Evolutionary conservation across 2,113 vertebrate species (phyloP).

Genomic region (Caretta caretta): DNA sequence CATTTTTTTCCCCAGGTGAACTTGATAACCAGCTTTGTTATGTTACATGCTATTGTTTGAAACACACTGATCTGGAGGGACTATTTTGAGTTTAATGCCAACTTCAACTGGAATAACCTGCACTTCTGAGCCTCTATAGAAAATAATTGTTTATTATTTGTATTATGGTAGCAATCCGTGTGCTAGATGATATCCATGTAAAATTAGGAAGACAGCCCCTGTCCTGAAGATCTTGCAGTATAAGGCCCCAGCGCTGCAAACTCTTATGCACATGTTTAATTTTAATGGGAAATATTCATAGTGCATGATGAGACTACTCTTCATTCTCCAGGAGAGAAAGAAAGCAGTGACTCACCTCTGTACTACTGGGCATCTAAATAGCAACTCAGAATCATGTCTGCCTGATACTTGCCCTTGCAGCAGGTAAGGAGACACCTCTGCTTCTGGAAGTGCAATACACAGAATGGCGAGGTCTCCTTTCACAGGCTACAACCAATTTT

Average conservation of each 20-base stretch:
- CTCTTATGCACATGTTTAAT: neutral
- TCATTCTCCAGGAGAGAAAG: neutral
- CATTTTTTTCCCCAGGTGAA: neutral
- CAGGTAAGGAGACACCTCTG: neutral
- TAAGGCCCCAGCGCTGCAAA: accelerated
- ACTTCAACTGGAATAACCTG: neutral
- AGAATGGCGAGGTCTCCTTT: no score
- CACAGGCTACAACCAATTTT: neutral
- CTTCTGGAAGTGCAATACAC: neutral
- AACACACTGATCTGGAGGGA: neutral
- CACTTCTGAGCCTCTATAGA: neutral
- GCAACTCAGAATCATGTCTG: neutral
- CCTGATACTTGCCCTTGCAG: neutral
- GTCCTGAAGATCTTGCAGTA: neutral
- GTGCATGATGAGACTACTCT: neutral
- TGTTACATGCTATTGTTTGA: neutral
- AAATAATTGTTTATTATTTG: neutral
- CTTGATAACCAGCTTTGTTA: neutral
- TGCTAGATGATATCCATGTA: neutral
- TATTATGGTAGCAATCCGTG: neutral
- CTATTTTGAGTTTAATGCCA: neutral
- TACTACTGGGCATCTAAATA: neutral
- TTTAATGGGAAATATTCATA: neutral
- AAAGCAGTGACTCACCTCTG: neutral
- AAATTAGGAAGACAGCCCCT: neutral